Evolutionary conservation across 2,888 invertebrate species (phyloP).

Genomic region (Pammene aurita): DNA sequence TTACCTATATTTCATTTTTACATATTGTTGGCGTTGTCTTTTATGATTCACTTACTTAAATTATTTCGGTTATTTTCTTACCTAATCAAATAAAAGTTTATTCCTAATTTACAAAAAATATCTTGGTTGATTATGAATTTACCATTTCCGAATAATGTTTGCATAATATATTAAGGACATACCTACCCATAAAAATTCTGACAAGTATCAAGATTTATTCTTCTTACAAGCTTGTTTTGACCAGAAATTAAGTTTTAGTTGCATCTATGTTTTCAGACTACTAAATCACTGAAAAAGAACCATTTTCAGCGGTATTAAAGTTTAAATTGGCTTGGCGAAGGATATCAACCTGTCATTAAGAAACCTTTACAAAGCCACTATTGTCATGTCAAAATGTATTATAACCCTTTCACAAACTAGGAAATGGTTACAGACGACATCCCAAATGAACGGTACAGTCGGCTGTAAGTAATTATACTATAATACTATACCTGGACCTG

Average conservation of each 20-base stretch:
- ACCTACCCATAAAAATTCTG: not conserved
- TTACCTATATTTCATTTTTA: no score
- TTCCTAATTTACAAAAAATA: no score
- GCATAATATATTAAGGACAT: not conserved
- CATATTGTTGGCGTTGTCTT: no score
- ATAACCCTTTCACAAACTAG: constrained; percentile 63
- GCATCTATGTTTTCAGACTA: constrained; percentile 13
- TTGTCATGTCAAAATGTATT: constrained; percentile 49
- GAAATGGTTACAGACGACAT: constrained; percentile 43
- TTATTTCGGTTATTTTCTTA: no score
- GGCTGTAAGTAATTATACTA: not conserved
- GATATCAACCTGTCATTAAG: constrained; percentile 42
- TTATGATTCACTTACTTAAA: no score
- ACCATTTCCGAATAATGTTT: no score
- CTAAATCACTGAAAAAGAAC: not conserved
- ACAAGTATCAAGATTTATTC: constrained; percentile 52
- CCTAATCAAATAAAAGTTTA: no score
- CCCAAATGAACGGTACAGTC: constrained; percentile 33
- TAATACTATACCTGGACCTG: no score
- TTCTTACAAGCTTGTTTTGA: constrained; percentile 59
- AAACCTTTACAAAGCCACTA: constrained; percentile 53
- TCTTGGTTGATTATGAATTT: no score
- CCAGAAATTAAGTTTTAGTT: constrained; percentile 60
- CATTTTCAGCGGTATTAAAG: not conserved
- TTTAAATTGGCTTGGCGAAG: not conserved